Evolutionary conservation across 1,140 invertebrate genomes (phyloP), one percentile per base, ranked within the genome.

Genomic region (Cydia pomonella): DNA sequence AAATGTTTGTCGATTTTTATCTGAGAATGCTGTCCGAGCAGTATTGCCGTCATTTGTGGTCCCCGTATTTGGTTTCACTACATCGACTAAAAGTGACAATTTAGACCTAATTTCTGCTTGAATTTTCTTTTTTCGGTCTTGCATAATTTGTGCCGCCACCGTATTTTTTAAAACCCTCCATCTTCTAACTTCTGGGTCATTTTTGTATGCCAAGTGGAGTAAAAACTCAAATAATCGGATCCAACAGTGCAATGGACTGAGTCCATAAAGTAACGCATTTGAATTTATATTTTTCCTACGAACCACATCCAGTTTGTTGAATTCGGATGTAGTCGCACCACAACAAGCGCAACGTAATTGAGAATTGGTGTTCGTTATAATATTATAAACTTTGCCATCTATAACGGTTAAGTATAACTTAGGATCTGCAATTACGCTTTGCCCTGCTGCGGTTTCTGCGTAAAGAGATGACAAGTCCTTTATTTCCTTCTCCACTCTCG

Each of bases 31-130:
- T 33, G 29, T 72, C 21, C 66, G 41, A 13, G 74, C 74, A 21
- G 64, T 72, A 41, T 75, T 75, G 2, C 74, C 69, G 25, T 75
- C 50, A 72, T 72, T 75, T 29, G 44, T 72, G 0, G 74, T 75
- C 3, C 64, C 66, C 1, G 44, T 71, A 71, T 69, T 75, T 7
- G 74, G 74, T 12, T 29, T 9, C 1, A 75, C 74, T 6, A 75
- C 63, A 38, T 75, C 64, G 0, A 75, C 74, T 16, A 75, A 44
- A 2, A 72, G 53, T 7, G 44, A 44, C 13, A 75, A 2, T 59
- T 47, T 64, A 1, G 16, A 47, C 18, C 74, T 75, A 3, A 74
- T 47, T 44, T 66, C 18, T 0, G 27, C 12, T 41, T 74, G 73
- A 9, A 74, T 74, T 4, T 3, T 6, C 29, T 74, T n/a, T 75